Base-by-base conservation (phyloP, 2,113 vertebrate species). In the Phalacrocorax aristotelis region DNA sequence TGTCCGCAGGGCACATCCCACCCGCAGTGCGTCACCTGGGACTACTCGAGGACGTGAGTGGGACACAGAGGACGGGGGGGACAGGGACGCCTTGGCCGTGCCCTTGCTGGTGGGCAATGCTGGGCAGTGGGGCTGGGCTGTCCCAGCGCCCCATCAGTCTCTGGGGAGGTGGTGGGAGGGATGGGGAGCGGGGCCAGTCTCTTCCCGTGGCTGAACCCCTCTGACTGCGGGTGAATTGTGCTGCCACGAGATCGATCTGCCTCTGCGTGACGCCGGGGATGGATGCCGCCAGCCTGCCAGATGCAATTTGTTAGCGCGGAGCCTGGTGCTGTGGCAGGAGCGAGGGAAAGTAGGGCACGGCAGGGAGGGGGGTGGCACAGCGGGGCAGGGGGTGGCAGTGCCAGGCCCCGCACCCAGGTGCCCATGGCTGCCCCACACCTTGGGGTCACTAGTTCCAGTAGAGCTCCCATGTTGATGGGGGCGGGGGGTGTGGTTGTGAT, bases 11-110 rank as follows among this genome's bases (percentile, higher is more conserved):
- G 99, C 95, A 99, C 99, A 49, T 99, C 99, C 12, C 99, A 99
- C 94, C 98, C 99, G 64, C 99, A 99, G 92, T 99, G 99, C 10
- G 99, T 99, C 93, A 99, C 99, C 97, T 99, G 99, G 99, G 99
- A 99, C 98, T 99, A 99, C 96, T 97, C 98, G 57, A 99, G 98
- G 98, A 98, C 94, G 99, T 99, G 98, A 99, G 99, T 97, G 48
- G 51, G 60, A 61, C 10, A 6, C 15, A 3, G 46, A 64, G 36
- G 61, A 10, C 4, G 10, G 13, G 20, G 21, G 26, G 22, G 34
- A 34, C 18, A 16, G 68, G 60, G 93, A 8, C 75, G 13, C 29
- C 30, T 20, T 2, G 13, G 64, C 65, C 3, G 2, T 42, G 76
- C 48, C 15, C 36, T 20, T 5, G 2, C 23, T 9, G 21, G 60